Evolutionary conservation across 2,888 invertebrate species (phyloP).

Genomic region (Pseudococcus jackbeardsleyi): DNA sequence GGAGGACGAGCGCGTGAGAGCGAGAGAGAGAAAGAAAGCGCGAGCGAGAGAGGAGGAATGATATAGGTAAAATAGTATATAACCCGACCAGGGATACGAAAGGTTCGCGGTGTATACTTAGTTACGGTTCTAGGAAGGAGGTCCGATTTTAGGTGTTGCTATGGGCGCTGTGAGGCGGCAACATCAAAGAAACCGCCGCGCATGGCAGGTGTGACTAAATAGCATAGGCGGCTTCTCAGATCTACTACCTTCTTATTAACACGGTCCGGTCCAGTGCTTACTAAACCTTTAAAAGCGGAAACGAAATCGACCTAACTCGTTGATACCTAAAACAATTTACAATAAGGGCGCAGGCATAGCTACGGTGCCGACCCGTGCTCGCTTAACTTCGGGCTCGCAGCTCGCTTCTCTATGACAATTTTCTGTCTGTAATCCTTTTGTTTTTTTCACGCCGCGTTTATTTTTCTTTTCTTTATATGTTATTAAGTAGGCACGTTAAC

Average conservation of each 20-base stretch:
- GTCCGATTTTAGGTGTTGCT: constrained; percentile 66
- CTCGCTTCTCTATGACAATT: constrained; percentile 51
- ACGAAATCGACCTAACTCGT: constrained; percentile 55
- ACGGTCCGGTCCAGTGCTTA: constrained; percentile 66
- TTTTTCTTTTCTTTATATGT: constrained; percentile 34
- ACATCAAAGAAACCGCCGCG: constrained; percentile 67
- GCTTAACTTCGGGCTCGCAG: not conserved
- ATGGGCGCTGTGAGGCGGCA: constrained; percentile 66
- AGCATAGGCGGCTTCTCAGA: constrained; percentile 67
- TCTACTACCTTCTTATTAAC: constrained; percentile 67
- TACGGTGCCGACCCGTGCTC: constrained; percentile 39
- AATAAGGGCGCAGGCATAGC: constrained; percentile 47
- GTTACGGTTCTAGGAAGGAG: constrained; percentile 66
- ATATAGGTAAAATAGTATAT: constrained; percentile 66
- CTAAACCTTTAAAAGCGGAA: constrained; percentile 61
- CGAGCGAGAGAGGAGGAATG: constrained; percentile 61
- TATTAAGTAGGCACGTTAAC: constrained; percentile 55
- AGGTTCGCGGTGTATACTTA: constrained; percentile 66
- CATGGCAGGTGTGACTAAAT: constrained; percentile 67
- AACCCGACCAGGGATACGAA: constrained; percentile 54
- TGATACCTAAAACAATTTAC: constrained; percentile 56
- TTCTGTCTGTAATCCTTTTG: constrained; percentile 54
- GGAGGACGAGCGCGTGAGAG: constrained; percentile 57
- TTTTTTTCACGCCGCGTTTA: constrained; percentile 47
- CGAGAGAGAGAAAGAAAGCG: constrained; percentile 53